Evolutionary conservation across 23 tunicate genomes (phyloP).

Genomic region (Ascidia mentula): DNA sequence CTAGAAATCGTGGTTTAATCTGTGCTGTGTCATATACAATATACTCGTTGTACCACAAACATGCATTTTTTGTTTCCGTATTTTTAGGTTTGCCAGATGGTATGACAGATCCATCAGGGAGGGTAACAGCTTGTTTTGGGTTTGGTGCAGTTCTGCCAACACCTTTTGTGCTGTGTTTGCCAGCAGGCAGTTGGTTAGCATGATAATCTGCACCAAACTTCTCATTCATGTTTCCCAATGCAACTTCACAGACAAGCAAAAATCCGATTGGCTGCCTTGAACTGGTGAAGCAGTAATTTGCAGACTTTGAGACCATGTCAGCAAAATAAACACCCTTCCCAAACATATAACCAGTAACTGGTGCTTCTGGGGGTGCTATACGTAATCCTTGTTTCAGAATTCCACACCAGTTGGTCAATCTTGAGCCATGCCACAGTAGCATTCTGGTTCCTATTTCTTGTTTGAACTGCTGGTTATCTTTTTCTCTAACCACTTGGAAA

Average conservation of each 20-base stretch:
- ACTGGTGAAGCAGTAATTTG: slow-evolving; percentile 76
- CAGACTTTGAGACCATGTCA: slow-evolving; percentile 78
- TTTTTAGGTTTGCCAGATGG: slow-evolving; percentile 70
- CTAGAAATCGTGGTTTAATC: slow-evolving; percentile 49
- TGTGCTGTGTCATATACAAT: slow-evolving; percentile 73
- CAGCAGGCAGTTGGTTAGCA: slow-evolving; percentile 60
- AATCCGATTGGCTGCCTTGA: slow-evolving; percentile 58
- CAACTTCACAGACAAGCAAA: slow-evolving; percentile 75
- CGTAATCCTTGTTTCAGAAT: slow-evolving; percentile 68
- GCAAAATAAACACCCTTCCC: slow-evolving; percentile 93
- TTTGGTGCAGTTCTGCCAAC: slow-evolving; percentile 52
- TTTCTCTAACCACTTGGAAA: slow-evolving; percentile 42
- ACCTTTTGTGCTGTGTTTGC: slow-evolving; percentile 79
- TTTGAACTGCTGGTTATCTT: slow-evolving; percentile 25
- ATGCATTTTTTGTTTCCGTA: not conserved
- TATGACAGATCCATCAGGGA: slow-evolving; percentile 43
- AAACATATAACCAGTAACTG: slow-evolving; percentile 74
- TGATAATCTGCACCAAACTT: slow-evolving; percentile 47
- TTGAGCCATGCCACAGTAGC: slow-evolving; percentile 88
- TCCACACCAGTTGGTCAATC: slow-evolving; percentile 79
- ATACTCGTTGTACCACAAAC: slow-evolving; percentile 71
- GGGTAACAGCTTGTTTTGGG: slow-evolving; percentile 18
- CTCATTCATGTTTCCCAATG: slow-evolving; percentile 67
- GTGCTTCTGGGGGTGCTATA: slow-evolving; percentile 90
- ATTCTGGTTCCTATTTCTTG: slow-evolving; percentile 44